Base-by-base conservation (phyloP, 2,113 vertebrate species). In the Sigmodon hispidus region DNA sequence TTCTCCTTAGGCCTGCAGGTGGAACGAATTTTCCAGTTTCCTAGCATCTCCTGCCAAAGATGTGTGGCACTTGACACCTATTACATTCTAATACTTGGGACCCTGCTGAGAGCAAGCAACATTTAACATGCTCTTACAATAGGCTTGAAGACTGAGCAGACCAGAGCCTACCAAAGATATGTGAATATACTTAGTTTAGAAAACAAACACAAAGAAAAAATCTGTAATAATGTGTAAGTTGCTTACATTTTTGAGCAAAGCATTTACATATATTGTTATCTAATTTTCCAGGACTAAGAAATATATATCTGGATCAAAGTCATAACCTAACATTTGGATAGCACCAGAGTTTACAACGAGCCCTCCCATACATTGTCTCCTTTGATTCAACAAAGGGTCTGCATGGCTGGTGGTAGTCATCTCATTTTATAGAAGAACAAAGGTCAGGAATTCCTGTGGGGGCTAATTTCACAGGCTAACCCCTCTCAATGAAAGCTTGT, bases 171-270 rank as follows among this genome's bases (percentile, higher is more conserved):
- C 22, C 24, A 70, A 16, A 94, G 72, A 77, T 55, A 31, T 69
- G 79, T 67, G 84, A 81, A n/a, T 29, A 11, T 57, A 45, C 11
- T 65, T 67, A 13, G 34, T n/a, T 57, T 81, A 48, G 77, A 65
- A 95, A 91, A 57, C 57, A 93, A 92, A 96, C 80, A 87, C 55
- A 73, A 91, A 90, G 57, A 59, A 87, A 69, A 92, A 94, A 69
- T 85, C 13, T 40, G 6, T 52, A 79, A 52, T 94, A 91, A 94
- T 83, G 84, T 96, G 77, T 69, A 94, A 95, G 81, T 29, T 10
- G 0, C 17, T 11, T 9, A 29, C 11, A 3, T 94, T 91, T 87
- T 40, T 86, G 65, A 87, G 22, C 76, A 91, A 91, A 91, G 67
- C 19, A 50, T 93, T 95, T 48, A 59, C 73, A 36, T 31, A 31